phyloP scores from a whole-genome alignment of 2,113 vertebrate genomes.

The Axis porcinus region DNA sequence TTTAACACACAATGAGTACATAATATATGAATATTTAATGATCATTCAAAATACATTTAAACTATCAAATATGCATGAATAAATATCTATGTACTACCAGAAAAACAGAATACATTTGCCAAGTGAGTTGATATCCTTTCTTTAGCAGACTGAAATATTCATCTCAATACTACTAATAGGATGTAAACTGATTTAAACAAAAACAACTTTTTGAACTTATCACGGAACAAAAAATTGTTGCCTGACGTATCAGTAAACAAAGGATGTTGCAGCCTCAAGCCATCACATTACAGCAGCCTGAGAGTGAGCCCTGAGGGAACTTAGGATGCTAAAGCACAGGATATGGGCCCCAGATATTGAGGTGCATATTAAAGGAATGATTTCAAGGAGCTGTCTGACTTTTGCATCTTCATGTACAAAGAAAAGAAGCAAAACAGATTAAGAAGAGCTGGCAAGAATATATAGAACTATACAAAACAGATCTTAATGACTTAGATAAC shows the following conservation, averaged over 20 bases:
- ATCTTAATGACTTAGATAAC: background rate
- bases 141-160: background rate
- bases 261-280: background rate
- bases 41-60: slow-evolving; percentile 10
- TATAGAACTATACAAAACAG: background rate
- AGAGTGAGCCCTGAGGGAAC: background rate
- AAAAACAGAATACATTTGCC: background rate
- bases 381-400: background rate
- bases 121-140: background rate
- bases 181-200: background rate
- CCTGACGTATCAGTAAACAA: background rate
- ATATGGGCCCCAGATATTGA: background rate
- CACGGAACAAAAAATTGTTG: background rate
- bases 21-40: background rate
- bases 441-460: background rate
- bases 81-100: background rate
- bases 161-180: background rate
- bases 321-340: background rate
- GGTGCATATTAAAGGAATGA: background rate
- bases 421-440: background rate
- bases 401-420: background rate
- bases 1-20: background rate
- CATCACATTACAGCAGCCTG: background rate
- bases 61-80: background rate
- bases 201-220: background rate